Evolutionary conservation across 2,113 vertebrate genomes (phyloP), one percentile per base, ranked within the genome.

Genomic region (Mionectes macconnelli): DNA sequence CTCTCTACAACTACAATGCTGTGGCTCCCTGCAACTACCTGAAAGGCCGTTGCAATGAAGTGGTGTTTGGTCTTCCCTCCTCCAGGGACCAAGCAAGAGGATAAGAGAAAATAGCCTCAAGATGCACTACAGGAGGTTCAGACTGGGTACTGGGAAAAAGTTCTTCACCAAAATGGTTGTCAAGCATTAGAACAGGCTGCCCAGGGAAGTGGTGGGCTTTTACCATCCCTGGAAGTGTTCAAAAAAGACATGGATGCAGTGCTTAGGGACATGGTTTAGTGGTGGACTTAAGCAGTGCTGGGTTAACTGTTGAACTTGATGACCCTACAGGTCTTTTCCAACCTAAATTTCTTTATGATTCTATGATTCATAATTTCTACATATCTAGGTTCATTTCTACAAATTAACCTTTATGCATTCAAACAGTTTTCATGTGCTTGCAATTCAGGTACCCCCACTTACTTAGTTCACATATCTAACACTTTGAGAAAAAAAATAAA

Each of bases 11-110:
- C n/a, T n/a, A n/a, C n/a, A n/a, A n/a, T n/a, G n/a, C n/a, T 17
- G 16, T 3, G 1, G 0, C 14, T 62, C 15, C 50, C n/a, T 63
- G 57, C 9, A 62, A 4, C 13, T 49, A 8, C 39, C 63, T 76
- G n/a, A 53, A 57, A 81, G 9, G 33, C 37, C 24, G 2, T 1
- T 47, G 62, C 30, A n/a, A 27, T 3, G 4, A 42, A 7, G 42
- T 39, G 8, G 14, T 4, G 4, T 6, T 25, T 2, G 1, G 30
- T 17, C 23, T 47, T 13, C 83, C 23, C n/a, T n/a, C 56, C 40
- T 33, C 37, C 22, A 66, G 7, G 20, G 70, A 74, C 49, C 28
- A 78, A 40, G 28, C 2, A 7, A 50, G 2, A 64, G 22, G 4
- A 70, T 27, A 31, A 52, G 20, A 42, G 17, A 23, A 79, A 83